A percentile compares a stretch with the other conserved stretches of the same genome.
These are phyloP conservation scores for Aphelocoma californica DNA, from an alignment of 2,797 vertebrate species.

Conservation along the genomic window DNA sequence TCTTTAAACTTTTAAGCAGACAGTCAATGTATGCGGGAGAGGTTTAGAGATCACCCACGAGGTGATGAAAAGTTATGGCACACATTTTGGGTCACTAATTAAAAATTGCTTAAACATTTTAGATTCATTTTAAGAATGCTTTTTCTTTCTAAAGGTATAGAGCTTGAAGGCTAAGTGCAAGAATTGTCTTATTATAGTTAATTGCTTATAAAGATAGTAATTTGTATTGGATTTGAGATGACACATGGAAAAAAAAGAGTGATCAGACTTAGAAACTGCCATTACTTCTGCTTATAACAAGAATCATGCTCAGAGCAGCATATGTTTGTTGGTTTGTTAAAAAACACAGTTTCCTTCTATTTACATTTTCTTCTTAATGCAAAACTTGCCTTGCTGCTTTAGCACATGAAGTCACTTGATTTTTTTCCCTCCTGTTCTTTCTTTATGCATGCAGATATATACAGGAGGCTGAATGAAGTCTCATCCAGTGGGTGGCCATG, in stretches of 20 bases:
- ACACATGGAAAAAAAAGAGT: not conserved
- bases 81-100: conserved; percentile 54
- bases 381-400: not conserved
- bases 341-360: not conserved
- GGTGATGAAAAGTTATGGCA: conserved; percentile 27
- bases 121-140: not conserved
- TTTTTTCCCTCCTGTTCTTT: not conserved
- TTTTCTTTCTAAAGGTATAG: not conserved
- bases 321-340: not conserved
- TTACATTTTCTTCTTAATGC: not conserved
- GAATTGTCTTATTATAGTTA: not conserved
- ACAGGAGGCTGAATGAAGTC: not conserved
- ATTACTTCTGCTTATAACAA: not conserved
- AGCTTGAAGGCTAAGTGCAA: not conserved
- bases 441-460: not conserved
- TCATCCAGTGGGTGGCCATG: not conserved
- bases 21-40: conserved; percentile 58
- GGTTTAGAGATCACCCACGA: conserved; percentile 47
- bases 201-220: not conserved
- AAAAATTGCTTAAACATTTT: conserved; percentile 45
- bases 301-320: not conserved
- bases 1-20: conserved; percentile 83
- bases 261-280: not conserved
- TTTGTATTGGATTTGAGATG: not conserved
- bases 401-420: not conserved